phyloP scores from a whole-genome alignment of 2,113 vertebrate species.

The Embiotoca jacksoni region DNA sequence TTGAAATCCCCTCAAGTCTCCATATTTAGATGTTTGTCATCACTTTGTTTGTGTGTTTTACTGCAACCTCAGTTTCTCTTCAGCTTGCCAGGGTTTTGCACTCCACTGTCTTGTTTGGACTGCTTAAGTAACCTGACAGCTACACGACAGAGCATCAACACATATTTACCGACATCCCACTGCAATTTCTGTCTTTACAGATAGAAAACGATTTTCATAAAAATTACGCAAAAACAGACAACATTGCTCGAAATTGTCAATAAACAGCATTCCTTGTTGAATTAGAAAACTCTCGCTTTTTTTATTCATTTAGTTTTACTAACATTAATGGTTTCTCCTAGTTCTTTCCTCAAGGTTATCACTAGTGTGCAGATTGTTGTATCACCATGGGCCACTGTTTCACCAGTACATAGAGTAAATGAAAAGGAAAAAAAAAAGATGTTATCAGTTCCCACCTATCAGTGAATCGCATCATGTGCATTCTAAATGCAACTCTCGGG shows the following conservation, averaged over 20 bases:
- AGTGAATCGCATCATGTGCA: constrained; percentile 30
- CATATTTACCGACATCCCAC: constrained; percentile 37
- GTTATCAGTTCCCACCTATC: constrained; percentile 30
- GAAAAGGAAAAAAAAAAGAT: constrained; percentile 48
- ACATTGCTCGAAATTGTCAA: too few species aligned
- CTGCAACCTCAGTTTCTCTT: constrained; percentile 35
- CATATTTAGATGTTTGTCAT: constrained; percentile 73
- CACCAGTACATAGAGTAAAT: constrained; percentile 58
- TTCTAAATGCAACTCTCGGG: constrained; percentile 21
- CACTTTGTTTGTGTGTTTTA: constrained; percentile 68
- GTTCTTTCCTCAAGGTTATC: constrained; percentile 69
- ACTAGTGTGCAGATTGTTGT: constrained; percentile 40
- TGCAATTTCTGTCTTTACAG: neutral
- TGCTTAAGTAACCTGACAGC: constrained; percentile 48
- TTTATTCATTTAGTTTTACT: constrained; percentile 40
- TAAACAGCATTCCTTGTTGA: neutral
- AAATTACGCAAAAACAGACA: too few species aligned
- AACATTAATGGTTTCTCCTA: constrained; percentile 56
- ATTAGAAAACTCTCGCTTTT: neutral
- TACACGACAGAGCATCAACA: constrained; percentile 29
- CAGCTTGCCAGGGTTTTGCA: constrained; percentile 35
- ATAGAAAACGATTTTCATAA: too few species aligned
- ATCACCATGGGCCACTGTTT: constrained; percentile 51
- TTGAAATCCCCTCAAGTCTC: constrained; percentile 69
- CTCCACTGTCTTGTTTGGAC: constrained; percentile 49